Base-by-base conservation (phyloP, 2,888 invertebrate species). In the Drosophila hamatofila region DNA sequence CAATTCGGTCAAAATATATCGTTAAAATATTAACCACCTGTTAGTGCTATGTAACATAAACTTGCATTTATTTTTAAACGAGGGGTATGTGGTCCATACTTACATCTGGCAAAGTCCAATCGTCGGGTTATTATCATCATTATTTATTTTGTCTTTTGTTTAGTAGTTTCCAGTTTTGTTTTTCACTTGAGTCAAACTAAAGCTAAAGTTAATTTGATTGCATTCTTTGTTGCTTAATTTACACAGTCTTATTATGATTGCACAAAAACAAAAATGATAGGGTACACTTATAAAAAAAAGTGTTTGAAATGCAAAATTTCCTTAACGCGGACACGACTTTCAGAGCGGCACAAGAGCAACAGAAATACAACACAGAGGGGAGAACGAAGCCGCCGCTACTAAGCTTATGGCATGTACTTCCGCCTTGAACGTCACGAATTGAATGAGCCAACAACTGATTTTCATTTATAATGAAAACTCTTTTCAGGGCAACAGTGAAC, bases 391-490 rank as follows among this genome's bases (percentile, higher is more conserved):
- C 57, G 55, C 39, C 33, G 66, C 61, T 57, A 35, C 59, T 46
- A 49, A 60, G 60, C 54, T 46, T 59, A 60, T 48, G 65, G 58
- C 57, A 48, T 75, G 81, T 88, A 89, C 91, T 91, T 91, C 86
- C 91, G 91, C 86, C 79, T 86, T 89, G 91, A 91, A 89, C 88
- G 91, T 88, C 88, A 82, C 84, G 84, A 87, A 90, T 86, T 86
- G 91, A 91, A 91, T 91, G 91, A 91, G 81, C 90, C 82, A 88
- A 90, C 90, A 85, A 90, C 78, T 82, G 90, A 75, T 90, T 89
- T 86, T 80, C 91, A 90, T 90, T 91, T 79, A 91, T 81, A 87
- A 91, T 83, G 91, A 91, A 91, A 91, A 90, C 91, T 86, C 87
- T 86, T 86, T 72, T 76, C 82, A 69, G 70, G 68, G 71, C 77